Conservation (phyloP, 2,797 vertebrate species). For the Calcarius lapponicus region DNA sequence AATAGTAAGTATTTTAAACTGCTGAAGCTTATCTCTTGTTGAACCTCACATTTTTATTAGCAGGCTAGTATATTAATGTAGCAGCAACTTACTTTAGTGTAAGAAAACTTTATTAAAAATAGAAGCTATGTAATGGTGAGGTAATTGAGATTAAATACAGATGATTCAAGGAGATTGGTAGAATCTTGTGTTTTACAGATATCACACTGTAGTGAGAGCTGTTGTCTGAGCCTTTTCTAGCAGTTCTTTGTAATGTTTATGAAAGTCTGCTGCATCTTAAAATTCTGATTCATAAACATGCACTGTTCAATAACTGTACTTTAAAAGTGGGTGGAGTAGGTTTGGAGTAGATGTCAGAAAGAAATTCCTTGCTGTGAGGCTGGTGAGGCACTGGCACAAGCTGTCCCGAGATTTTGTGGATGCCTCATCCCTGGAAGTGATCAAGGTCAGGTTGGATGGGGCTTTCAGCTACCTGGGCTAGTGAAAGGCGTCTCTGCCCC, state of each 20-base stretch:
- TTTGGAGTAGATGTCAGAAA: background rate
- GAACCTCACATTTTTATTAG: background rate
- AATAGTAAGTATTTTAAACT: constrained; percentile 83
- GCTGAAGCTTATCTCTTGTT: background rate
- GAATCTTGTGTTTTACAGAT: background rate
- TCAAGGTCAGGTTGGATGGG: background rate
- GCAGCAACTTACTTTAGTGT: background rate
- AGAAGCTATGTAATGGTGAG: background rate
- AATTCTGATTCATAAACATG: background rate
- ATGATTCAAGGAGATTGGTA: background rate
- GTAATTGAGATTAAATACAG: background rate
- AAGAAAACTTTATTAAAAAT: background rate
- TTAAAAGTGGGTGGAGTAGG: background rate
- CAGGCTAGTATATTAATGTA: background rate
- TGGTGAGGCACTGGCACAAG: background rate
- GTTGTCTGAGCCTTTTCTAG: background rate
- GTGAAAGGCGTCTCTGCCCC: background rate
- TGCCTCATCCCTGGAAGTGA: background rate
- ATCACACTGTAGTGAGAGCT: background rate
- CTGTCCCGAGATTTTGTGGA: background rate
- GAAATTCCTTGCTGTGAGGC: background rate
- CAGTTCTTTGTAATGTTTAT: background rate
- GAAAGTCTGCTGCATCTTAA: background rate
- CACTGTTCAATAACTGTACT: background rate
- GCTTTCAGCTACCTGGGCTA: background rate